Conservation (phyloP, 2,797 vertebrate species). For the Fringilla coelebs region DNA sequence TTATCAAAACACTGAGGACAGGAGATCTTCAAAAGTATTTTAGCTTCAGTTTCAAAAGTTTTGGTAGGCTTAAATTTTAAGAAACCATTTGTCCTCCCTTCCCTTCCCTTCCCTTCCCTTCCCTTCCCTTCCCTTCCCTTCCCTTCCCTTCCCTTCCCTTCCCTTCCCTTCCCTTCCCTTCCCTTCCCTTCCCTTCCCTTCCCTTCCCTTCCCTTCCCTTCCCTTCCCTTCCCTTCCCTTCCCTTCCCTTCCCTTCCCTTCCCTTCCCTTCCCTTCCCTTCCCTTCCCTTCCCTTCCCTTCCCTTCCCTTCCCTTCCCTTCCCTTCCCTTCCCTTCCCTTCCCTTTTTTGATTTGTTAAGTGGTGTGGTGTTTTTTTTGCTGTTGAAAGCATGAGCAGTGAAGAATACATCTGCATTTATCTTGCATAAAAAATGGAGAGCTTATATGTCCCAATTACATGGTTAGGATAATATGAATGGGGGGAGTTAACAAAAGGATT, state of each 20-base stretch:
- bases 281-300: too few species aligned
- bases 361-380: neutral
- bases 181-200: neutral
- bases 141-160: too few species aligned
- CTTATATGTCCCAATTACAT: neutral
- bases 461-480: neutral
- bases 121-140: too few species aligned
- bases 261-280: neutral
- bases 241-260: too few species aligned
- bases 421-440: neutral
- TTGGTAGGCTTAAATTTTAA: neutral
- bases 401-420: neutral
- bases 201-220: too few species aligned
- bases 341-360: neutral
- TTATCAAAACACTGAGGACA: neutral
- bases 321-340: neutral
- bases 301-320: too few species aligned
- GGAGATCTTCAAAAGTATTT: neutral
- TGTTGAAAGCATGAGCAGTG: neutral
- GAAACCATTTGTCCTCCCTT: rapidly evolving
- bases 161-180: neutral
- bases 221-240: too few species aligned
- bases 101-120: rapidly evolving
- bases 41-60: neutral
- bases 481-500: neutral